Evolutionary conservation across 1,140 invertebrate species (phyloP).

Genomic region (Drosophila pandora): DNA sequence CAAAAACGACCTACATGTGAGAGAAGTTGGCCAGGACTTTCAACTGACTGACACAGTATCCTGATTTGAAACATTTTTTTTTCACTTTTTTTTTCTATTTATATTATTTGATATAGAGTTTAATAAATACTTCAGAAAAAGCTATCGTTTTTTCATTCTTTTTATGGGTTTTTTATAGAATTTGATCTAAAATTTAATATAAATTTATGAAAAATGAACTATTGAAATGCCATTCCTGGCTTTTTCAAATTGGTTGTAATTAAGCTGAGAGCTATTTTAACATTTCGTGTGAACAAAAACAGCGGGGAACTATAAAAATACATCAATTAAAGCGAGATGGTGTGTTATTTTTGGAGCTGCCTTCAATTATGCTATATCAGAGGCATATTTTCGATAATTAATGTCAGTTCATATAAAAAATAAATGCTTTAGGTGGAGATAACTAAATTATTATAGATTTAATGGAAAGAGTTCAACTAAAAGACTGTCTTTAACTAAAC

Average conservation of each 20-base stretch:
- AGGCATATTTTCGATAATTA: neutral
- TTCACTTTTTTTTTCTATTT: conserved; percentile 12
- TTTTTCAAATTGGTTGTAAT: too few species aligned
- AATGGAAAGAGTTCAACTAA: too few species aligned
- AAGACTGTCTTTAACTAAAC: too few species aligned
- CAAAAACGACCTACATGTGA: conserved; percentile 37
- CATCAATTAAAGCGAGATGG: neutral
- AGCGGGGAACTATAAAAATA: neutral
- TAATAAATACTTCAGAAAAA: neutral
- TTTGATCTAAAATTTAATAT: neutral
- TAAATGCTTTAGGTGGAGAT: too few species aligned
- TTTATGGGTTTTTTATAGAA: neutral
- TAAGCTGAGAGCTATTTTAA: too few species aligned
- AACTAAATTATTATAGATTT: too few species aligned
- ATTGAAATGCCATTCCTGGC: too few species aligned
- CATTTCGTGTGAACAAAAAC: neutral
- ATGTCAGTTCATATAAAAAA: too few species aligned
- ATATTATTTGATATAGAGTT: neutral
- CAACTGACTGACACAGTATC: conserved; percentile 31
- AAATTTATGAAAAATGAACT: too few species aligned
- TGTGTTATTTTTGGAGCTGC: neutral
- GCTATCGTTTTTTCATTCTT: too few species aligned
- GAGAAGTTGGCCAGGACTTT: neutral
- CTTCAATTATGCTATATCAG: neutral
- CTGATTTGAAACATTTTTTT: neutral